phyloP scores from a whole-genome alignment of 2,797 vertebrate species.

The Diceros bicornis region DNA sequence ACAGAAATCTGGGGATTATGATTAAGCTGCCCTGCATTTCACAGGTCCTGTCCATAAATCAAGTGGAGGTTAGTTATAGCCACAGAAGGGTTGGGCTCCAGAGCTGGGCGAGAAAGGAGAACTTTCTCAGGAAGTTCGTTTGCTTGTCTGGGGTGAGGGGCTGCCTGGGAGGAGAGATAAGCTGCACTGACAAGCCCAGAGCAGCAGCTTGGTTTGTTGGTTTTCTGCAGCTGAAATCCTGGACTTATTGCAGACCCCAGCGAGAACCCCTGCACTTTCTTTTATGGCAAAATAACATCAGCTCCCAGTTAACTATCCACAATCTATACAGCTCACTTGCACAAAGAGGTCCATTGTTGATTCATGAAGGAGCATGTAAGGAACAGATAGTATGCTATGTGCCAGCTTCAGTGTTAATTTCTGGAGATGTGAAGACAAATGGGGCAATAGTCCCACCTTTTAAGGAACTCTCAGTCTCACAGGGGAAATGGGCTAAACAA shows the following conservation, averaged over 20 bases:
- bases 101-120: slow-evolving; percentile 33
- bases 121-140: slow-evolving; percentile 62
- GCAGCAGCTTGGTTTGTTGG: neutral
- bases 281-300: neutral
- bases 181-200: neutral
- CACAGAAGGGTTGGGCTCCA: neutral
- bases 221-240: slow-evolving; percentile 32
- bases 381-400: neutral
- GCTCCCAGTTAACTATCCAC: neutral
- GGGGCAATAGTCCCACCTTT: neutral
- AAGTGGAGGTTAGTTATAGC: slow-evolving; percentile 53
- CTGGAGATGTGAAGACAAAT: slow-evolving; percentile 2
- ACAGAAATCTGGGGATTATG: neutral
- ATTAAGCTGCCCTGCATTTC: neutral
- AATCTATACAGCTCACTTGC: neutral
- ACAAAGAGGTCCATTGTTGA: neutral
- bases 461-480: neutral
- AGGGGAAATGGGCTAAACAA: neutral
- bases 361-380: neutral
- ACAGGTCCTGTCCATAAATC: neutral
- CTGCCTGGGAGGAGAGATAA: slow-evolving; percentile 67
- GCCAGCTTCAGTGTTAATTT: neutral
- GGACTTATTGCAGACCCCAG: neutral
- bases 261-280: neutral
- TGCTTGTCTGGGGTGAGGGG: neutral